phyloP scores from a whole-genome alignment of 2,888 invertebrate species.

The Acheta domesticus region DNA sequence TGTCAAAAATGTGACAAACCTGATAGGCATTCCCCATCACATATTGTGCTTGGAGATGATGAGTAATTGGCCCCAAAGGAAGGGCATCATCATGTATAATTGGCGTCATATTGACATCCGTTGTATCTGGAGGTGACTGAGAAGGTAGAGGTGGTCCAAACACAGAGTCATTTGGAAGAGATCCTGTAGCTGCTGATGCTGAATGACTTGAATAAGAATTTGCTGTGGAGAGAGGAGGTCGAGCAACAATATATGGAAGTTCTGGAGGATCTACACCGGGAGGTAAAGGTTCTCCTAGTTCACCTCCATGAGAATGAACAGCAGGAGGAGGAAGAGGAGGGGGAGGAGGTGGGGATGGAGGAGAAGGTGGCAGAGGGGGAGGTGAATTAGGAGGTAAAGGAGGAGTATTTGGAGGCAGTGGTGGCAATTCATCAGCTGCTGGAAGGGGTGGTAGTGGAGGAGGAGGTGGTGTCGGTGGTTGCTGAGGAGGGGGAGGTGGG shows the following conservation, averaged over 20 bases:
- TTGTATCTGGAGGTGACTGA: slow-evolving; percentile 46
- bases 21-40: slow-evolving; percentile 45
- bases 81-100: slow-evolving; percentile 26
- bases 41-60: slow-evolving; percentile 34
- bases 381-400: slow-evolving; percentile 38
- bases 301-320: slow-evolving; percentile 27
- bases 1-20: slow-evolving; percentile 40
- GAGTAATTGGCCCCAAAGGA: slow-evolving; percentile 35
- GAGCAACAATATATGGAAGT: slow-evolving; percentile 48
- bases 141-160: slow-evolving; percentile 29
- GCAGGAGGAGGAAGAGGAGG: slow-evolving; percentile 36
- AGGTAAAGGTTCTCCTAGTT: slow-evolving; percentile 50
- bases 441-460: slow-evolving; percentile 40
- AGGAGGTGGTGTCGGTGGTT: slow-evolving; percentile 36
- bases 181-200: slow-evolving; percentile 34
- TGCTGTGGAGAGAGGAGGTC: slow-evolving; percentile 25
- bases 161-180: slow-evolving; percentile 33
- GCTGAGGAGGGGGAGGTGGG: not conserved
- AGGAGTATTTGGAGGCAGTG: slow-evolving; percentile 39
- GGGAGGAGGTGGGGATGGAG: slow-evolving; percentile 39
- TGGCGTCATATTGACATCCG: slow-evolving; percentile 43
- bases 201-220: slow-evolving; percentile 44
- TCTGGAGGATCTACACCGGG: slow-evolving; percentile 55
- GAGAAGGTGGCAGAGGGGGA: slow-evolving; percentile 41
- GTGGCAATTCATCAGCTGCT: slow-evolving; percentile 40